phyloP scores from a whole-genome alignment of 2,888 invertebrate genomes.

The Tanaodytes sp. region DNA sequence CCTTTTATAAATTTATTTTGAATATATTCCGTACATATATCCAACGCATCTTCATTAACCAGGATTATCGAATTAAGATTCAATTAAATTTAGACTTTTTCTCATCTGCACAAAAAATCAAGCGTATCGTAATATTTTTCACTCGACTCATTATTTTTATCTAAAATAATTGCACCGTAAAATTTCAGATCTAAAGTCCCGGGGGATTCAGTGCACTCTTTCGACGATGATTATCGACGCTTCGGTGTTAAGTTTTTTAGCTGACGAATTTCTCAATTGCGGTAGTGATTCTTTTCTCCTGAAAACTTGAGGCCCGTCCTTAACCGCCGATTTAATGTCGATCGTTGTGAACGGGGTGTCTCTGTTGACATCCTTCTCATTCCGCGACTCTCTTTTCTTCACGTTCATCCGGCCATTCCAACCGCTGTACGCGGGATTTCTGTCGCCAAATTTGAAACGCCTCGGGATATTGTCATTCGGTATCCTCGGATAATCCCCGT shows the following conservation, averaged over 20 bases:
- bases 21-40: too few relatives aligned
- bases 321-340: constrained; percentile 58
- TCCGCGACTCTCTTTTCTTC: constrained; percentile 46
- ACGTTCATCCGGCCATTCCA: constrained; percentile 30
- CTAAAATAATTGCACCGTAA: too few relatives aligned
- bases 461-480: constrained; percentile 38
- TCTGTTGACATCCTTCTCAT: constrained; percentile 36
- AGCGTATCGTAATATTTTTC: too few relatives aligned
- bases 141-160: too few relatives aligned
- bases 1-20: too few relatives aligned
- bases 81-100: too few relatives aligned
- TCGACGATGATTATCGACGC: constrained; percentile 63
- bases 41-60: too few relatives aligned
- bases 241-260: constrained; percentile 55
- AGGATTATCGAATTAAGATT: too few relatives aligned
- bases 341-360: constrained; percentile 65
- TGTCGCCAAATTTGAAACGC: constrained; percentile 36
- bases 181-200: too few relatives aligned
- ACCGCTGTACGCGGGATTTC: constrained; percentile 24
- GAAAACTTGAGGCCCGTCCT: constrained; percentile 60
- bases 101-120: too few relatives aligned
- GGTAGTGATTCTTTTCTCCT: constrained; percentile 62
- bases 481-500: constrained; percentile 33
- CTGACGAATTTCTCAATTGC: constrained; percentile 56
- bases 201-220: constrained; percentile 38